Conservation (phyloP, 2,888 invertebrate species). For the Himalopsyche tibetana region DNA sequence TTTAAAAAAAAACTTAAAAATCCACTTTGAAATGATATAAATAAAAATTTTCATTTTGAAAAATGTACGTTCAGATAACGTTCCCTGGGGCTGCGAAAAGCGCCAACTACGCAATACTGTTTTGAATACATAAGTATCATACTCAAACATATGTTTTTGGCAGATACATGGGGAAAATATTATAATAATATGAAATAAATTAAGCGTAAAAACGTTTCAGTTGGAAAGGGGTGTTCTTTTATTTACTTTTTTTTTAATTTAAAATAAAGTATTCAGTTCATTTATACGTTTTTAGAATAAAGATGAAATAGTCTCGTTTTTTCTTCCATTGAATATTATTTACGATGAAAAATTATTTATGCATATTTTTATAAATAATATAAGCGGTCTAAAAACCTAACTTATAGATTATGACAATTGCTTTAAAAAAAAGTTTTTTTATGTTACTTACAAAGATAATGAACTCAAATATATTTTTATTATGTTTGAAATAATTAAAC, state of each 20-base stretch:
- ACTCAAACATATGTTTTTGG: not conserved
- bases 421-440: too few relatives aligned
- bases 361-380: too few relatives aligned
- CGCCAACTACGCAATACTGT: not conserved
- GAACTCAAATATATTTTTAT: too few relatives aligned
- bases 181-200: conserved; percentile 4
- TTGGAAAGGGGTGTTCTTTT: not conserved
- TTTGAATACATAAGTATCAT: conserved; percentile 23
- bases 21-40: not conserved
- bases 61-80: conserved; percentile 9
- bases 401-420: too few relatives aligned
- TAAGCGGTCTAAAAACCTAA: too few relatives aligned
- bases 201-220: not conserved
- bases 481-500: too few relatives aligned
- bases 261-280: too few relatives aligned
- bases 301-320: too few relatives aligned
- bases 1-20: not conserved
- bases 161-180: conserved; percentile 14
- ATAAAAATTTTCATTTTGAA: not conserved
- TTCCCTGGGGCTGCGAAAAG: not conserved
- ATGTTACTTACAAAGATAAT: too few relatives aligned
- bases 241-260: not conserved
- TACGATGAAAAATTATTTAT: too few relatives aligned
- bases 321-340: too few relatives aligned
- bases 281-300: too few relatives aligned